phyloP scores from a whole-genome alignment of 2,797 vertebrate species.

The Rhabdophis nuchalis region DNA sequence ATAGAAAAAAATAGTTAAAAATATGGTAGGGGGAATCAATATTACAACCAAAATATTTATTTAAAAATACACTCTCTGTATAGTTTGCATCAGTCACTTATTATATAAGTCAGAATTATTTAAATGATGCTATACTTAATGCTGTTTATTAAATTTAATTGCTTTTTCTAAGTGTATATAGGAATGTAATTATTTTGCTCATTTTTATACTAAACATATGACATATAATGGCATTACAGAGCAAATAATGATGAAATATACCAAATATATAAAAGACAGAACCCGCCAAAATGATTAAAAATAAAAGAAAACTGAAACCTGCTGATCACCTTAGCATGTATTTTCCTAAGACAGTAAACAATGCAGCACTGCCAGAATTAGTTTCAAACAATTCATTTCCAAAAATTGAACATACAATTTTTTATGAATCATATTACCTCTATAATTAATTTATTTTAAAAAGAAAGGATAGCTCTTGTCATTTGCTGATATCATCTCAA shows the following conservation, averaged over 20 bases:
- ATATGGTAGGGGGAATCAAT: background rate
- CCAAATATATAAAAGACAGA: background rate
- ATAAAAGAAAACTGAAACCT: conserved; percentile 19
- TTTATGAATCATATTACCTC: background rate
- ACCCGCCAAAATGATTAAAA: background rate
- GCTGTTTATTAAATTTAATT: conserved; percentile 32
- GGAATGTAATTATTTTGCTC: background rate
- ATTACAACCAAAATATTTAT: conserved; percentile 30
- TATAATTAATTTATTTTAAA: conserved; percentile 18
- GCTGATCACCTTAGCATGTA: background rate
- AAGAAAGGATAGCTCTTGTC: background rate
- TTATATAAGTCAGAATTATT: conserved; percentile 39
- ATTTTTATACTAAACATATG: background rate
- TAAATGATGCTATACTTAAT: background rate
- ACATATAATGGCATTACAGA: background rate
- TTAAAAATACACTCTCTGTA: background rate
- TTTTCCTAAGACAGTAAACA: conserved; percentile 10
- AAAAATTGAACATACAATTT: background rate
- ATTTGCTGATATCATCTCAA: background rate
- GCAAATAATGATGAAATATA: background rate
- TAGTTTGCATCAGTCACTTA: conserved; percentile 39
- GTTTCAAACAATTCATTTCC: background rate
- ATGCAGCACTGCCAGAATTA: background rate
- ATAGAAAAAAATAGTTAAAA: background rate
- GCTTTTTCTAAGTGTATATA: conserved; percentile 1